phyloP scores from a whole-genome alignment of 2,888 invertebrate genomes.

The Ophion obscuratus region DNA sequence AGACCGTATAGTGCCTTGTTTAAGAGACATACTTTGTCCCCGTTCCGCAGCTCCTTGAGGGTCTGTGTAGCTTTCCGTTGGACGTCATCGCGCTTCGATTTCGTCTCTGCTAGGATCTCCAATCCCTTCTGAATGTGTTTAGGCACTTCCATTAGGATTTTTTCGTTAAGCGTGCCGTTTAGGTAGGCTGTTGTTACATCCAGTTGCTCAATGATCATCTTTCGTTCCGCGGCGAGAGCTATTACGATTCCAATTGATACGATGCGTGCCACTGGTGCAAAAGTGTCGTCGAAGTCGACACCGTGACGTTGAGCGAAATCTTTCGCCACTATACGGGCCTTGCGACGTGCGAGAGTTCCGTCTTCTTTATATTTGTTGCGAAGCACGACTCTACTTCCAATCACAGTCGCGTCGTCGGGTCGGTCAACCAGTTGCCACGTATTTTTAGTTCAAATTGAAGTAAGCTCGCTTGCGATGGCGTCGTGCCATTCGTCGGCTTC shows the following conservation, averaged over 20 bases:
- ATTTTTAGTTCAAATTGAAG: conserved; percentile 39
- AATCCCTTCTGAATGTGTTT: background rate
- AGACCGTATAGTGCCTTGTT: background rate
- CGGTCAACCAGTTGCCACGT: conserved; percentile 30
- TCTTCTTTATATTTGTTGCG: conserved; percentile 34
- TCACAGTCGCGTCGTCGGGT: background rate
- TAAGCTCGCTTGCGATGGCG: conserved; percentile 28
- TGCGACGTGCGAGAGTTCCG: conserved; percentile 36
- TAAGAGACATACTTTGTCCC: conserved; percentile 1
- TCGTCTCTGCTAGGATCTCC: background rate
- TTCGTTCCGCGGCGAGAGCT: conserved; percentile 9
- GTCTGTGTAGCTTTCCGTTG: background rate
- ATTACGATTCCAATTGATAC: conserved; percentile 16
- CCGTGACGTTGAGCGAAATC: background rate
- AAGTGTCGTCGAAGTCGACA: conserved; percentile 41
- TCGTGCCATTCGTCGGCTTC: conserved; percentile 30
- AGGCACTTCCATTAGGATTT: conserved; percentile 19
- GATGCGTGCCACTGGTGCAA: conserved; percentile 41
- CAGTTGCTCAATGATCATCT: background rate
- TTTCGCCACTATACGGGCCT: conserved; percentile 45
- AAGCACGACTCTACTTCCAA: conserved; percentile 54
- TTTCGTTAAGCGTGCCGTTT: conserved; percentile 17
- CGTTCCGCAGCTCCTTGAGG: background rate
- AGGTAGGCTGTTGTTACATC: conserved; percentile 1
- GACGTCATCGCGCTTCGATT: background rate